Base-by-base conservation (phyloP, 2,888 invertebrate genomes). In the Conchocele bisecta region DNA sequence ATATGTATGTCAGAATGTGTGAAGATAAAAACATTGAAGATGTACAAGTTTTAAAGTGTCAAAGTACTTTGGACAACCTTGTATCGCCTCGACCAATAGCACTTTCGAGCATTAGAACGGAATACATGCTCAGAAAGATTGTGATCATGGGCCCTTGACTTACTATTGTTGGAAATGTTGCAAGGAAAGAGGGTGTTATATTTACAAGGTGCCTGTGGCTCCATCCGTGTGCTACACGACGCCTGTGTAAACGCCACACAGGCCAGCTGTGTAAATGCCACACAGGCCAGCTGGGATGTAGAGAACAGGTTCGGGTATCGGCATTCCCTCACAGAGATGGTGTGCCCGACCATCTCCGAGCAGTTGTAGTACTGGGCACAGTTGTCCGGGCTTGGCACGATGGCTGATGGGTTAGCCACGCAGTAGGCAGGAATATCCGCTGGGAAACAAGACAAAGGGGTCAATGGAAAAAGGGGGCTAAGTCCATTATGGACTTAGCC, bases 351-450 rank as follows among this genome's bases (percentile, higher is more conserved):
- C 9, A 26, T 42, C 22, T 64, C 59, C 2, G 78, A 66, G 60
- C 82, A 82, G 57, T 79, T 79, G 60, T 71, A 75, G 42, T 64
- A 78, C 65, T 75, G 71, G 44, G 77, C 79, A 74, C 82, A 82
- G 63, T 82, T 68, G 48, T 66, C 57, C 4, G 56, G 48, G 41
- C 75, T 56, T 7, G 66, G 58, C 1, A 79, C 48, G 17, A 72
- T 58, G 17, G 60, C 74, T 15, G 24, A 37, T 3, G 67, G 73
- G 22, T 82, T 78, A 3, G 66, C 70, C 26, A 61, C 61, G 56
- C 82, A 82, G 39, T 74, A 77, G 3, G 60, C 54, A 6, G 63
- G 61, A 9, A 77, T 72, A 44, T 79, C 82, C 42, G 77, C 82
- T 82, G 63, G 53, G 72, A 72, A 17, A 17, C 1, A 63, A 57